Evolutionary conservation across 1,140 invertebrate species (phyloP), one percentile per base, ranked within the genome.

Genomic region (Sitophilus oryzae): DNA sequence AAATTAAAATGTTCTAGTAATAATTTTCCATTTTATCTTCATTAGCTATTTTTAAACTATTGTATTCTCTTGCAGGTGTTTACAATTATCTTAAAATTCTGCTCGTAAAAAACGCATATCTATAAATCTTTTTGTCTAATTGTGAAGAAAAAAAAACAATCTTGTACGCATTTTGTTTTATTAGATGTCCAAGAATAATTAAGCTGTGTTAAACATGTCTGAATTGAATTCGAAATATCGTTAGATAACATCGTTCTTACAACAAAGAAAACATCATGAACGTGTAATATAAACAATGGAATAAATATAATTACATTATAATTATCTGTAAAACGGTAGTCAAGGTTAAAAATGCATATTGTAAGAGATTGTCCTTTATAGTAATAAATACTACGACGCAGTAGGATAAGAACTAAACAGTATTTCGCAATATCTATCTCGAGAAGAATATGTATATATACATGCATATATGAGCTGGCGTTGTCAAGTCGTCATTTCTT

Each of bases 311-410:
- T 61, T 49, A 49, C 35, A 58, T 53, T 56, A 47, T 43, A 61
- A 63, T 58, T 65, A 65, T 61, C 58, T 53, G 48, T 49, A 59
- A 58, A 59, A 59, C 52, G 56, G 63, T 59, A 59, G 38, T 22
- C 63, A 65, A 65, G 63, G 63, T 59, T 52, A 59, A 51, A 56
- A 55, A 48, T 55, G 50, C 50, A 58, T 54, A 50, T 54, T 49
- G 46, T 25, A 21, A 23, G 44, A 37, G 18, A 56, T 56, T 56
- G 53, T 56, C 46, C 30, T 56, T 54, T 56, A 37, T 14, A 42
- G 45, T 37, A 54, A 52, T 40, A 52, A 54, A 47, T 47, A 42
- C 9, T 23, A 53, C 23, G 44, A 56, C 53, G 53, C 37, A 56
- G 36, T 56, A 42, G 30, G 43, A 43, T 36, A 56, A 56, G 53